A percentile compares a stretch with the other conserved stretches of the same genome.
phyloP scores from a whole-genome alignment of 2,888 invertebrate genomes.

The Anthrax anthrax region DNA sequence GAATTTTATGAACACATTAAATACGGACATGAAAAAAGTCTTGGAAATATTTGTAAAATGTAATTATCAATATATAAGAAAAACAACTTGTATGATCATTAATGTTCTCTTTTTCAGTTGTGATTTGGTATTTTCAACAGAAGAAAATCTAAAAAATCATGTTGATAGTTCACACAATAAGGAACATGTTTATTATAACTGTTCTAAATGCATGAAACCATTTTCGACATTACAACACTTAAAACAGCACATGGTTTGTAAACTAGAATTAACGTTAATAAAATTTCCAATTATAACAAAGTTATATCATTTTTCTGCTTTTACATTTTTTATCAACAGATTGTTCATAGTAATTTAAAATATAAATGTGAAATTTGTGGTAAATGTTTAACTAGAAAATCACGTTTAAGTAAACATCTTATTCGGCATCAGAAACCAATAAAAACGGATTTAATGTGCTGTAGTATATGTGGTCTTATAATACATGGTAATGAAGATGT shows the following conservation, averaged over 20 bases:
- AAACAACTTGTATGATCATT: not conserved
- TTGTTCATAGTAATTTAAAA: conserved; percentile 10
- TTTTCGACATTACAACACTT: conserved; percentile 12
- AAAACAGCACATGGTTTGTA: conserved; percentile 8
- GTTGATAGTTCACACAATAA: conserved; percentile 15
- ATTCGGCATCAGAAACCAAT: conserved; percentile 13
- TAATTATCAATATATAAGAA: conserved; percentile 3
- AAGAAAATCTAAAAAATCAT: conserved; percentile 16
- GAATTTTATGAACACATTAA: conserved; percentile 28
- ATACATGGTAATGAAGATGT: conserved; percentile 16
- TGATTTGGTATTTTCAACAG: conserved; percentile 21
- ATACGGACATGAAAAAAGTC: conserved; percentile 23
- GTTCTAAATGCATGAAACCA: conserved; percentile 16
- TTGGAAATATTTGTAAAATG: conserved; percentile 20
- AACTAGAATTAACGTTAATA: not conserved
- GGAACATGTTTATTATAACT: conserved; percentile 13
- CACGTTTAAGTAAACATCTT: conserved; percentile 21
- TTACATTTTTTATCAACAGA: not conserved
- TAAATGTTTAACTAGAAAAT: conserved; percentile 1
- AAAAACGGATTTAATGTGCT: conserved; percentile 13
- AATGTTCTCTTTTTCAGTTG: conserved; percentile 17
- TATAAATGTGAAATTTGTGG: conserved; percentile 21
- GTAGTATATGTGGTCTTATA: conserved; percentile 23
- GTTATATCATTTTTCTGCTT: not conserved
- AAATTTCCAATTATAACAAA: not conserved